phyloP scores from a whole-genome alignment of 1,140 invertebrate genomes.

The Lordiphosa collinella region DNA sequence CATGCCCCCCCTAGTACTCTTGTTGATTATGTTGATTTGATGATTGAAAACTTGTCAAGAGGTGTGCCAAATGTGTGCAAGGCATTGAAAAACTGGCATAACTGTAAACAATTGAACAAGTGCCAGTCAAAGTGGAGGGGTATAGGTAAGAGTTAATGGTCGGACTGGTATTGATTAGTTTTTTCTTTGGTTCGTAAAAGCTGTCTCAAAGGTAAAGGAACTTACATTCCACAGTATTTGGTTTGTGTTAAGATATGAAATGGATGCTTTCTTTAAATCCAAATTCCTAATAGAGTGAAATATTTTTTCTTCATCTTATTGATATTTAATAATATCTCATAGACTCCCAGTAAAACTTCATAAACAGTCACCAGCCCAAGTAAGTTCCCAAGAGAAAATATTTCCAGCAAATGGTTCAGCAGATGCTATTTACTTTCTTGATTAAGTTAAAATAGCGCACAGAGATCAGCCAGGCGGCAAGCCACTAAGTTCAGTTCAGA shows the following conservation, averaged over 20 bases:
- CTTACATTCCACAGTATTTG: no score
- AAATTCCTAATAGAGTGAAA: no score
- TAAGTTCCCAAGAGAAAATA: slow-evolving; percentile 18
- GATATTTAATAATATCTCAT: not conserved
- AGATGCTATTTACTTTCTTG: slow-evolving; percentile 73
- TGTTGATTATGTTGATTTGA: slow-evolving; percentile 36
- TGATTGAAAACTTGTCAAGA: slow-evolving; percentile 29
- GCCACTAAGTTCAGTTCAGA: slow-evolving; percentile 39
- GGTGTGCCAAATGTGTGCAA: slow-evolving; percentile 4
- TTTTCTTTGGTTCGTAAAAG: no score
- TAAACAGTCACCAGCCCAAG: slow-evolving; percentile 2
- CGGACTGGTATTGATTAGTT: no score
- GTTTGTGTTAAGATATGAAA: no score
- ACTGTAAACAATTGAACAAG: no score
- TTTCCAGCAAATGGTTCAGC: slow-evolving; percentile 29
- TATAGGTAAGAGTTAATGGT: no score
- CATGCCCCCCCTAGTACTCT: not conserved
- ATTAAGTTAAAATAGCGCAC: slow-evolving; percentile 71
- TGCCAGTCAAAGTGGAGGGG: no score
- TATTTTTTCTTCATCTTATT: not conserved
- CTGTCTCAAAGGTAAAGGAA: no score
- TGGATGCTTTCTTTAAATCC: no score
- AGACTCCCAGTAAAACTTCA: not conserved
- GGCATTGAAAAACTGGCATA: not conserved
- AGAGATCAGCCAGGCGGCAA: slow-evolving; percentile 56